Evolutionary conservation across 2,888 invertebrate species (phyloP).

Genomic region (Nephrotoma appendiculata): DNA sequence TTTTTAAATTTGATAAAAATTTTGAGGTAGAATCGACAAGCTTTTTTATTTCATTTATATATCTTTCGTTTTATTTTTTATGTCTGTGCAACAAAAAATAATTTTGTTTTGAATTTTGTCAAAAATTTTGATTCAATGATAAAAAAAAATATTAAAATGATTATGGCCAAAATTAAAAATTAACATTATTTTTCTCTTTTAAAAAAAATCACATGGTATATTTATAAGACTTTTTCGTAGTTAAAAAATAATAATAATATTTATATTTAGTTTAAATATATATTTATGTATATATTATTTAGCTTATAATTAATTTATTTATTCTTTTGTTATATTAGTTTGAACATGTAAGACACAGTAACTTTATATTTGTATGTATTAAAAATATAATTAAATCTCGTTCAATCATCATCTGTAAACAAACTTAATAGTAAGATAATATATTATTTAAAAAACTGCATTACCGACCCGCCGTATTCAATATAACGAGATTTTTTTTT

Average conservation of each 20-base stretch:
- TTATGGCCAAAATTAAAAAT: neutral
- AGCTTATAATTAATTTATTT: no score
- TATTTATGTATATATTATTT: no score
- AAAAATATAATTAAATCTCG: neutral
- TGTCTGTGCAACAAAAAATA: neutral
- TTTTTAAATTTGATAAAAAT: neutral
- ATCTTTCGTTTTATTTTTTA: neutral
- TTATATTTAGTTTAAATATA: no score
- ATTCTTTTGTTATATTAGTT: neutral
- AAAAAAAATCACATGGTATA: neutral
- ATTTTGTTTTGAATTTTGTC: neutral
- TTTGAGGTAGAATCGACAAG: neutral
- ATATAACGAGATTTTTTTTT: neutral
- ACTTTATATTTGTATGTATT: neutral
- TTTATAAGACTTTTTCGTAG: neutral
- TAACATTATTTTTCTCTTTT: neutral
- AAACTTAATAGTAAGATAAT: neutral
- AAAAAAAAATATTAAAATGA: neutral
- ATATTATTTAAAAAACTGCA: neutral
- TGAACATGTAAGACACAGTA: slow-evolving; percentile 8
- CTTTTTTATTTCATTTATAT: neutral
- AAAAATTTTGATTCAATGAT: neutral
- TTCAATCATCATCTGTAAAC: neutral
- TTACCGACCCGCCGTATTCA: neutral
- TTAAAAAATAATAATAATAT: neutral